Evolutionary conservation across 2,797 vertebrate species (phyloP), one percentile per base, ranked within the genome.

Genomic region (Megaceryle alcyon): DNA sequence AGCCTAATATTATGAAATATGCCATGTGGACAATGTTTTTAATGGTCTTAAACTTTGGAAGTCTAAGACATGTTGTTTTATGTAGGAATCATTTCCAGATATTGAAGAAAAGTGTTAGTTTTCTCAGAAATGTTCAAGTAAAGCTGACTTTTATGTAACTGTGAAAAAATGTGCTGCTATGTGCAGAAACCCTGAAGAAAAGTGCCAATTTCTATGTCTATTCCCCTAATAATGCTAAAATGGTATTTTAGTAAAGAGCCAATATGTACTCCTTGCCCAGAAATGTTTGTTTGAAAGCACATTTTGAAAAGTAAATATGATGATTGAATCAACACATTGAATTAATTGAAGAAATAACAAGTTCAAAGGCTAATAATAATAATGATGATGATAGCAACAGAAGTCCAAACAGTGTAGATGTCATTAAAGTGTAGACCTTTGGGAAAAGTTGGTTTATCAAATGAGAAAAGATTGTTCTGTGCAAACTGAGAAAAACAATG

Each of bases 101-200:
- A 94, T 76, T 92, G 75, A 94, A 81, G 25, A 91, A 83, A 92
- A 82, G 66, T 88, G 92, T 94, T 96, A 88, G 73, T 91, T 96
- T 94, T 87, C 94, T 89, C 78, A 96, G 90, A 97, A 97, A 94
- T 94, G 39, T 97, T 97, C 97, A 94, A 96, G 80, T 48, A 73
- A 91, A 91, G 56, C 81, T 91, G 83, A 92, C 95, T 96, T 97
- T 98, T 97, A 96, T 66, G 86, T 96, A 96, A 95, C 88, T 80
- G 35, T 79, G 63, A 91, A 97, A 97, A 98, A 97, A 96, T 97
- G 86, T 97, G 94, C 96, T 97, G 86, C 86, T 86, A 92, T 96
- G 95, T 93, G 92, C 95, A 97, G 88, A 97, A 97, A 96, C 95
- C 78, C 72, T 94, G 89, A 89, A 94, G 76, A 87, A 94, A 95